phyloP scores from a whole-genome alignment of 35 echinoderm and acorn worm species.

The Ptychodera flava region DNA sequence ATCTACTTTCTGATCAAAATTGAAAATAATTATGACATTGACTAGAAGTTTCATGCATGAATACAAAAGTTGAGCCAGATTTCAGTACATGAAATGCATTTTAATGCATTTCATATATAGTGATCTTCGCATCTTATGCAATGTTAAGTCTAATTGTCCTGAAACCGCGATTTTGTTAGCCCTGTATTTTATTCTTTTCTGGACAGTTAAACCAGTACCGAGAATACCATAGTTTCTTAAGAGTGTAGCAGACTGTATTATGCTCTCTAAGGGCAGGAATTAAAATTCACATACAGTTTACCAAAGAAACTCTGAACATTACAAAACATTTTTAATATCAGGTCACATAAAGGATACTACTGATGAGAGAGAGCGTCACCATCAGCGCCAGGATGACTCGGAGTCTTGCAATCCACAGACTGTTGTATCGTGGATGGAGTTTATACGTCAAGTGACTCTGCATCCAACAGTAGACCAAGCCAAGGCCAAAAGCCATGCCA shows the following conservation, averaged over 20 bases:
- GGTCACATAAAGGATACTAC: constrained; percentile 77
- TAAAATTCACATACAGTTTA: no score
- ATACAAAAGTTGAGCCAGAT: no score
- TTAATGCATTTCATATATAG: no score
- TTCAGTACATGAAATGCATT: no score
- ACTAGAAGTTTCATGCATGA: no score
- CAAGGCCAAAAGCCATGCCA: constrained; percentile 64
- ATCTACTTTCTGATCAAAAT: no score
- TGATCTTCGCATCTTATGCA: no score
- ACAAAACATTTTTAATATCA: background rate
- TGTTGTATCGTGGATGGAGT: constrained; percentile 42
- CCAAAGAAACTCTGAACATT: background rate
- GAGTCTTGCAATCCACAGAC: constrained; percentile 24
- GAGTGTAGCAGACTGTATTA: background rate
- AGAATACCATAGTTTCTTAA: background rate
- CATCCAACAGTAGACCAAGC: constrained; percentile 53
- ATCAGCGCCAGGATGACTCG: constrained; percentile 50
- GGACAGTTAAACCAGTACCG: no score
- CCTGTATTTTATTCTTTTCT: background rate
- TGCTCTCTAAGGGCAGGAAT: no score
- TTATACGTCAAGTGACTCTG: constrained; percentile 59
- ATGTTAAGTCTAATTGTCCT: no score
- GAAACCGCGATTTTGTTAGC: background rate
- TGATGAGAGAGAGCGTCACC: constrained; percentile 20
- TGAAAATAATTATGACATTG: no score